These are phyloP conservation scores for Dasypolia templi DNA, from an alignment of 2,888 invertebrate species.

Conservation along the genomic window DNA sequence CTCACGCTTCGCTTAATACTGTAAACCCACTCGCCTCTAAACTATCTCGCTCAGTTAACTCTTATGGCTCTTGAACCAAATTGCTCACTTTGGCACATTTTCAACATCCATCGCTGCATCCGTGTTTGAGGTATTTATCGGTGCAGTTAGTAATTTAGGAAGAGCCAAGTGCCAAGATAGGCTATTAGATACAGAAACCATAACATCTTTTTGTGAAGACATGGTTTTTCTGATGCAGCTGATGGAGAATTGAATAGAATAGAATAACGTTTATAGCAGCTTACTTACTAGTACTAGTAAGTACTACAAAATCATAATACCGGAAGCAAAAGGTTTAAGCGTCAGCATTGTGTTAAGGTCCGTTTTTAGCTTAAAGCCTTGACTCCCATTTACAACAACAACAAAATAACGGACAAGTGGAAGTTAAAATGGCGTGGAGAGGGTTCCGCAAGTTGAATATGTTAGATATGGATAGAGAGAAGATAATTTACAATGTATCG, in stretches of 20 bases:
- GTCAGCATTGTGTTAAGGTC: no score
- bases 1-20: conserved; percentile 6
- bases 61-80: conserved; percentile 36
- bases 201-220: not conserved
- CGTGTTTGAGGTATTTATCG: conserved; percentile 43
- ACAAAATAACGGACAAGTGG: no score
- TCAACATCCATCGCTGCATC: conserved; percentile 53
- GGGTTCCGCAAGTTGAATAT: no score
- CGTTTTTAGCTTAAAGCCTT: no score
- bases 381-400: no score
- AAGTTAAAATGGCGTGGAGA: no score
- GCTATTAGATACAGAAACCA: conserved; percentile 10
- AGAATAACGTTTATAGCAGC: no score
- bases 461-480: not conserved
- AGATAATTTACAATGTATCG: not conserved
- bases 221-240: not conserved
- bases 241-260: no score
- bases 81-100: conserved; percentile 58
- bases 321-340: no score
- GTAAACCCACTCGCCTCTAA: conserved; percentile 24
- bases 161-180: conserved; percentile 24
- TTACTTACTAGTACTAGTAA: no score
- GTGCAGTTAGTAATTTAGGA: conserved; percentile 35
- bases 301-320: no score
- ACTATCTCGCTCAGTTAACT: conserved; percentile 41